phyloP scores from a whole-genome alignment of 2,888 invertebrate genomes.

The Cryptus viduatorius region DNA sequence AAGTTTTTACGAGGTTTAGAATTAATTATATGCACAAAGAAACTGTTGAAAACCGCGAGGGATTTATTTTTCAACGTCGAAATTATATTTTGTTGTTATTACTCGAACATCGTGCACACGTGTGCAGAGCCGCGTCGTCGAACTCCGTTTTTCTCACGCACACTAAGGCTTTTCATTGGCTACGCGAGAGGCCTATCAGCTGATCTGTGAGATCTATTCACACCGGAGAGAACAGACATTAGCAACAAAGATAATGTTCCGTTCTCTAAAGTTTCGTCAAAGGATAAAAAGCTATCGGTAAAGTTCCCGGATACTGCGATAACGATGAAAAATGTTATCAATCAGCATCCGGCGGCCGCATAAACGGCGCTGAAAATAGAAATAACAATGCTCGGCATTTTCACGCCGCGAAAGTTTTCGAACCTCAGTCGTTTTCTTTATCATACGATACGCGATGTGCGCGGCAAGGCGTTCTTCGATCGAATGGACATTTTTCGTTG shows the following conservation, averaged over 20 bases:
- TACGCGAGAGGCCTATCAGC: too few relatives aligned
- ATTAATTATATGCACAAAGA: too few relatives aligned
- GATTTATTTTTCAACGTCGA: not conserved
- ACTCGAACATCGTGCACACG: slow-evolving; percentile 20
- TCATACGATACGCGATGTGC: slow-evolving; percentile 11
- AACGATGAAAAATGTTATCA: slow-evolving; percentile 41
- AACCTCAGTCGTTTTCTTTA: slow-evolving; percentile 11
- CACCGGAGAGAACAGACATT: too few relatives aligned
- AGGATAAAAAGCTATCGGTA: too few relatives aligned
- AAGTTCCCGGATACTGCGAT: slow-evolving; percentile 32
- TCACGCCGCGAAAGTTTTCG: slow-evolving; percentile 14
- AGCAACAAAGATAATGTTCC: too few relatives aligned
- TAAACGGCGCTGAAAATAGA: not conserved
- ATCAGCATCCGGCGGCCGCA: slow-evolving; percentile 47
- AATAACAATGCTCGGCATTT: not conserved
- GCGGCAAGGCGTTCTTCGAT: slow-evolving; percentile 19
- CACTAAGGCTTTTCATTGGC: too few relatives aligned
- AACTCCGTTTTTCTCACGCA: not conserved
- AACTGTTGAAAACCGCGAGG: too few relatives aligned
- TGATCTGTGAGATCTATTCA: too few relatives aligned
- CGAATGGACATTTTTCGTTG: slow-evolving; percentile 48
- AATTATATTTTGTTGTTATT: slow-evolving; percentile 9
- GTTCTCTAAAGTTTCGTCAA: too few relatives aligned
- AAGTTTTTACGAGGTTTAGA: not conserved
- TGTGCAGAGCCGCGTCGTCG: slow-evolving; percentile 17